Base-by-base conservation (phyloP, 1,140 invertebrate genomes). In the Diachasma alloeum region DNA sequence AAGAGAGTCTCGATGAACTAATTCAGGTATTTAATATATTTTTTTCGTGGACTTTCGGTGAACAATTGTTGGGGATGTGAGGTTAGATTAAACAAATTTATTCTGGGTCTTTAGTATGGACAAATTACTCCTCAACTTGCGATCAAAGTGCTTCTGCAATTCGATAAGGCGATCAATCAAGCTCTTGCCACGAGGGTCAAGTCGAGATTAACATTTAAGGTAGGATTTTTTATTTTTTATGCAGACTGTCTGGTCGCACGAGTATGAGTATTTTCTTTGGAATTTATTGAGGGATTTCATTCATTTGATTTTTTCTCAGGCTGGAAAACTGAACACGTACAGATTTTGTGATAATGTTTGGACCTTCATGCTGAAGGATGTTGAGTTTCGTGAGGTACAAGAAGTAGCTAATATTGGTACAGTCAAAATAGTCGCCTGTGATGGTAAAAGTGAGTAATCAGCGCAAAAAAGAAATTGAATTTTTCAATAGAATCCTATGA, bases 331-430 rank as follows among this genome's bases (percentile, higher is more conserved):
- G 77, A 98, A 98, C 85, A 99, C 98, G 0, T 99, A 99, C 88
- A 93, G 98, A 83, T 99, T 99, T 91, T 99, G 98, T 93, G 98
- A 99, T 91, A 99, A 99, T 92, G 98, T 99, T 0, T 99, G 98
- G 98, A 99, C 98, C n/a, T 99, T 99, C 86, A 96, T 99, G 91
- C 91, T 99, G 77, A 98, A 98, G 88, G 96, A 99, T 91, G 98
- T 99, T 11, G 98, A 99, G 88, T 99, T 99, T 85, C 92, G 97
- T 79, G 98, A 99, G 91, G 95, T 97, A 0, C 95, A 97, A 86
- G 97, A 99, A 87, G 92, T 98, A 74, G 95, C 96, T 11, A 96
- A 95, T 89, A 96, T 99, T 31, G 97, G 98, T 84, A 99, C 98
- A 92, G 96, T 99, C 4, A 99, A 99, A 92, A 99, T 99, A 88